Evolutionary conservation across 2,113 vertebrate species (phyloP), one percentile per base, ranked within the genome.

Genomic region (Gambusia affinis): DNA sequence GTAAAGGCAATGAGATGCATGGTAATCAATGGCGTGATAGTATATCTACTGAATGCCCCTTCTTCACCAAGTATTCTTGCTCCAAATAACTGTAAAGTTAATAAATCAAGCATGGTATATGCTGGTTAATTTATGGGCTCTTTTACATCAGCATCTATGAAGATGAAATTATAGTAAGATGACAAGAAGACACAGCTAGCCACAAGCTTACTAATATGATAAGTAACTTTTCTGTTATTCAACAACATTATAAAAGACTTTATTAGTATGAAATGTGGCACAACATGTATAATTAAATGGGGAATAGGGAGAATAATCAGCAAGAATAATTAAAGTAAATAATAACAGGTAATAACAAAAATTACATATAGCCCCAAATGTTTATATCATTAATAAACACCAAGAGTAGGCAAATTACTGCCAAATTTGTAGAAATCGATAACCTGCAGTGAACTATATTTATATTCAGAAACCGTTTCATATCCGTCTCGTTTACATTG

Each of bases 1-100:
- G 79, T 89, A 89, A 90, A 92, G 67, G 67, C 67, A 81, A 72
- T 60, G 72, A 33, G 78, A 72, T 27, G 24, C 54, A 72, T 39
- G 24, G n/a, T 67, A 78, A 80, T 79, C 63, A 74, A 8, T 67
- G 62, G 65, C 29, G 12, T 30, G 31, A 64, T 22, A 35, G 47
- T 33, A 68, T 24, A 24, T 30, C 62, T 8, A 3, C 24, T 19
- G n/a, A 60, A 64, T 30, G 37, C 28, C 14, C 11, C 39, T 44
- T 7, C 65, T 14, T 10, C 14, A 10, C 14, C 27, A 63, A 54
- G 22, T 22, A 67, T 27, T 44, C 15, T 15, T 28, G 12, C 29
- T 12, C 35, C 11, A 65, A 33, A 54, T 12, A 24, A 47, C n/a
- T 27, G 35, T 37, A 42, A 10, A 6, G 8, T 11, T 64, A 15